phyloP scores from a whole-genome alignment of 2,888 invertebrate genomes.

The Drosophila anomelani region DNA sequence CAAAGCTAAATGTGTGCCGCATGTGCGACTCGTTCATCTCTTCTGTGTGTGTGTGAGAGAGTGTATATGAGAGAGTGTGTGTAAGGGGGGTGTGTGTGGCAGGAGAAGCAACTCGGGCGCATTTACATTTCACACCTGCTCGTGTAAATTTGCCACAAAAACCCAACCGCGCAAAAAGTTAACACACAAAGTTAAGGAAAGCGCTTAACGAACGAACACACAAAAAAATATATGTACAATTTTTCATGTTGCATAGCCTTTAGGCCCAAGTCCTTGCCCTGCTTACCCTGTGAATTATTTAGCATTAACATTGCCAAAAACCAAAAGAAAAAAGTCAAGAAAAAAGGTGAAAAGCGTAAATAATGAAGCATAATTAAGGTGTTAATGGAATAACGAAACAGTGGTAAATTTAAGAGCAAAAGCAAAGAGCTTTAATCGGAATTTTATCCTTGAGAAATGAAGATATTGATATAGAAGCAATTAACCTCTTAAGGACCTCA shows the following conservation, averaged over 20 bases:
- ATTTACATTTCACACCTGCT: constrained; percentile 76
- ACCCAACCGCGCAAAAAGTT: constrained; percentile 61
- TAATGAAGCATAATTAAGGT: constrained; percentile 12
- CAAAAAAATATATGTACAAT: constrained; percentile 25
- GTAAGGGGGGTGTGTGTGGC: constrained; percentile 5
- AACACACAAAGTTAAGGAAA: constrained; percentile 54
- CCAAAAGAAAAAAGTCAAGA: not conserved
- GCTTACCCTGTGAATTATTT: constrained; percentile 19
- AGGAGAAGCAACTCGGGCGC: constrained; percentile 53
- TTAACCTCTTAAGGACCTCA: not conserved
- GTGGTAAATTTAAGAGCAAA: not conserved
- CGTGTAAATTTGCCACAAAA: constrained; percentile 47
- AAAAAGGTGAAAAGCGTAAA: not conserved
- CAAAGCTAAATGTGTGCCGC: constrained; percentile 56
- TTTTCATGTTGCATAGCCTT: constrained; percentile 57
- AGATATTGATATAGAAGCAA: not conserved
- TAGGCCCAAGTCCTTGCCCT: constrained; percentile 22
- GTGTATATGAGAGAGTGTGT: constrained; percentile 1
- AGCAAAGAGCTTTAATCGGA: not conserved
- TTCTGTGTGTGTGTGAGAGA: not conserved
- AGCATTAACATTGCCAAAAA: constrained; percentile 31
- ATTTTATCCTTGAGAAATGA: not conserved
- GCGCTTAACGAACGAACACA: constrained; percentile 34
- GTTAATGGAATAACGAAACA: constrained; percentile 4
- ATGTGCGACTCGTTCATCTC: constrained; percentile 14